Conservation (phyloP, 2,113 vertebrate species). For the Platichthys stellatus region DNA sequence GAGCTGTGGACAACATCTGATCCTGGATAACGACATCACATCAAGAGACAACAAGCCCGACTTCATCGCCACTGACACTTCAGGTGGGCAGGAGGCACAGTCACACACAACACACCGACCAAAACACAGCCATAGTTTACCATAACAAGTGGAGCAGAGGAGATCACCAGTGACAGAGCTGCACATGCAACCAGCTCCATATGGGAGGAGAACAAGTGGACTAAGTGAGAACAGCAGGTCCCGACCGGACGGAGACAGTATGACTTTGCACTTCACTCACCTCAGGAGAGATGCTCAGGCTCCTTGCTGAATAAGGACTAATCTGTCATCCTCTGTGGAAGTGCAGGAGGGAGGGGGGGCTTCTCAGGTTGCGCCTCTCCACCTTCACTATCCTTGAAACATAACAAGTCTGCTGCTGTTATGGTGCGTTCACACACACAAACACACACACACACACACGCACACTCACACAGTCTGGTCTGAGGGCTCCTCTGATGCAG, state of each 20-base stretch:
- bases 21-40: constrained; percentile 68
- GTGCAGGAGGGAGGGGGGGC: constrained; percentile 18
- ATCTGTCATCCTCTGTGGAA: constrained; percentile 57
- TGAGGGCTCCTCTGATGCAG: constrained; percentile 11
- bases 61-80: constrained; percentile 29
- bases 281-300: constrained; percentile 46
- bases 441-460: constrained; percentile 43
- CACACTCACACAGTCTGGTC: constrained; percentile 25
- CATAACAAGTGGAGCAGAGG: constrained; percentile 17
- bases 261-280: constrained; percentile 74
- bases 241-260: constrained; percentile 26
- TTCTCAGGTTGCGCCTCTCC: constrained; percentile 63
- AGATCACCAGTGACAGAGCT: neutral
- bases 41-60: constrained; percentile 27
- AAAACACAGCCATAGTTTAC: constrained; percentile 5
- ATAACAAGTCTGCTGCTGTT: constrained; percentile 58
- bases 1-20: constrained; percentile 80
- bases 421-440: constrained; percentile 29
- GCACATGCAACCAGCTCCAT: neutral
- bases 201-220: neutral
- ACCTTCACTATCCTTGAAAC: constrained; percentile 74
- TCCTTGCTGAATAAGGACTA: constrained; percentile 67
- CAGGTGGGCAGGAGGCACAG: constrained; percentile 17
- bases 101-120: neutral
- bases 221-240: constrained; percentile 28